A percentile compares a stretch with the other conserved stretches of the same genome.
phyloP scores from a whole-genome alignment of 2,797 vertebrate genomes.

The Tokudaia tokunoshimensis region DNA sequence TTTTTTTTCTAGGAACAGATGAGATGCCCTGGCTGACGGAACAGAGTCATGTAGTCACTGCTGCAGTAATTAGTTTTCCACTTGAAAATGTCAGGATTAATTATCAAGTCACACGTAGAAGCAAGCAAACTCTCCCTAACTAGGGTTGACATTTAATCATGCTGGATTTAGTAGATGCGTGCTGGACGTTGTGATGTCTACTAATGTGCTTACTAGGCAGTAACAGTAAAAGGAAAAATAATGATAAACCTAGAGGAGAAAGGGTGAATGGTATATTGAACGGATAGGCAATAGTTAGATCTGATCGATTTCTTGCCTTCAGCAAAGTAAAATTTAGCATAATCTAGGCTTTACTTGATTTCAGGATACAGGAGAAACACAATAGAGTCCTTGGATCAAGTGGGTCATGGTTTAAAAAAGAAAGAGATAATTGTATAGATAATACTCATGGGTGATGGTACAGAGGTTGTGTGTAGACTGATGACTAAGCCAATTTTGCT shows the following conservation, averaged over 20 bases:
- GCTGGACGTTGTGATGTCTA: background rate
- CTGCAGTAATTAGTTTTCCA: slow-evolving; percentile 63
- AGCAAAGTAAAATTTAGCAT: background rate
- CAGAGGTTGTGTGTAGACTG: background rate
- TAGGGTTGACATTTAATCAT: slow-evolving; percentile 57
- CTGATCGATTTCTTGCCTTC: background rate
- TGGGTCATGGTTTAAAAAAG: background rate
- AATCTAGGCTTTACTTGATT: background rate
- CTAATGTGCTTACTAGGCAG: background rate
- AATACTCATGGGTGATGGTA: background rate
- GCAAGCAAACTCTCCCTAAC: background rate
- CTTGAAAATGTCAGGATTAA: slow-evolving; percentile 64
- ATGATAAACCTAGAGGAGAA: background rate
- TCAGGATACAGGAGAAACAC: background rate
- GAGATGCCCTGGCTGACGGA: background rate
- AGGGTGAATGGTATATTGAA: background rate
- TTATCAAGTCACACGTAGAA: slow-evolving; percentile 46
- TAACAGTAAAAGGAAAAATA: background rate
- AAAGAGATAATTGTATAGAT: background rate
- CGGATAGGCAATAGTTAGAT: background rate
- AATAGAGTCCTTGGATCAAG: background rate
- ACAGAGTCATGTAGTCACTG: slow-evolving; percentile 29
- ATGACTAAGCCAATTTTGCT: background rate
- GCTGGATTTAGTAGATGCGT: slow-evolving; percentile 29
- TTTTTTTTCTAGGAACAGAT: slow-evolving; percentile 27